Evolutionary conservation across 1,140 invertebrate species (phyloP), one percentile per base, ranked within the genome.

Genomic region (Phocides pigmalion): DNA sequence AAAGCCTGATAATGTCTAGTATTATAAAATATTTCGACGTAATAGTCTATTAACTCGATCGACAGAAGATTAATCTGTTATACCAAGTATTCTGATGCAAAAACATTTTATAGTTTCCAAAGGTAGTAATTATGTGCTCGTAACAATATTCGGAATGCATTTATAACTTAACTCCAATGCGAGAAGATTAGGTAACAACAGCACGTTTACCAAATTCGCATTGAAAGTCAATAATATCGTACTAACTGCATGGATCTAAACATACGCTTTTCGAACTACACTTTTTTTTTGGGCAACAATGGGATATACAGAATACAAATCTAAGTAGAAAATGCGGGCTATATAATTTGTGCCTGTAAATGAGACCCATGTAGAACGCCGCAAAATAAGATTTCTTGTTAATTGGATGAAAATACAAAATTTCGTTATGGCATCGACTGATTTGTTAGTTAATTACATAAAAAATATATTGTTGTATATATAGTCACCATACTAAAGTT

Each of bases 51-150:
- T 20, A 54, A 14, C 1, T 54, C 47, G 47, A 39, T 54, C 39
- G 39, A 41, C 16, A 56, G 19, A 22, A 54, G 51, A 44, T 56
- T 56, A 56, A 56, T 56, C 20, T 56, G 53, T 56, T 56, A 42
- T 42, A 54, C 19, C n/a, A 41, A 54, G 37, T 11, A 28, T 41
- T 56, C 2, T 17, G 39, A 22, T 1, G 37, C 35, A 42, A 56
- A 56, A 56, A 56, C 20, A 56, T 56, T 56, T 53, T 25, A 20
- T 28, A 44, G 37, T 11, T 42, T 12, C 39, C 20, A 44, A 44
- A 56, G 53, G 37, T 56, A 42, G 53, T 56, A 42, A 56, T 56
- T 56, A 44, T 25, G 25, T 50, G 50, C 12, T 56, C 4, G 12
- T 25, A 25, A 16, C 53, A n/a, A 42, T 56, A 44, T 44, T 56